phyloP scores from a whole-genome alignment of 2,113 vertebrate genomes.

The Ciconia maguari region DNA sequence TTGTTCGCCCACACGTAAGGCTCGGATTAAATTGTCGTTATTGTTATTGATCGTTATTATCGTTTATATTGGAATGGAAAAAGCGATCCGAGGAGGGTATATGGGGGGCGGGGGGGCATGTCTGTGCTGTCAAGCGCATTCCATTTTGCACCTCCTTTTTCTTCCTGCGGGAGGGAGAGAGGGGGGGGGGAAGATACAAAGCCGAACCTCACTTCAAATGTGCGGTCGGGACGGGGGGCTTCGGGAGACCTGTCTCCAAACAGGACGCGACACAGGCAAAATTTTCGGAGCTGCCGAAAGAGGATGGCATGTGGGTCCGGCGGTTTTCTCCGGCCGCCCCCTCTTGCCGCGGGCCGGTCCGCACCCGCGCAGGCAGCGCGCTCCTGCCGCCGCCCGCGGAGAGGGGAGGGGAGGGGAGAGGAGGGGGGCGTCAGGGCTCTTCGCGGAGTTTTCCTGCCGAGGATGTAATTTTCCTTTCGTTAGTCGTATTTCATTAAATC shows the following conservation, averaged over 20 bases:
- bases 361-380: neutral
- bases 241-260: neutral
- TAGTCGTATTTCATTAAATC: slow-evolving; percentile 68
- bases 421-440: neutral
- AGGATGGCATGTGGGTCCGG: neutral
- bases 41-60: slow-evolving; percentile 34
- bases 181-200: neutral
- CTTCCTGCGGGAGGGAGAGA: neutral
- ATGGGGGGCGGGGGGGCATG: neutral
- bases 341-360: neutral
- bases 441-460: neutral
- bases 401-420: neutral
- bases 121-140: neutral
- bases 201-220: neutral
- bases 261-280: neutral
- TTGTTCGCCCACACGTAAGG: neutral
- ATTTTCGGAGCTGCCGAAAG: neutral
- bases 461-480: slow-evolving; percentile 67
- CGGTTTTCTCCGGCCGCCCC: neutral
- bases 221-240: neutral
- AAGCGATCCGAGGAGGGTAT: neutral
- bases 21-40: slow-evolving; percentile 3
- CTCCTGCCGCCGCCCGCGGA: neutral
- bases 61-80: neutral
- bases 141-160: neutral